These are phyloP conservation scores for Drosophila suzukii DNA, from an alignment of 1,140 invertebrate species.

Conservation along the genomic window DNA sequence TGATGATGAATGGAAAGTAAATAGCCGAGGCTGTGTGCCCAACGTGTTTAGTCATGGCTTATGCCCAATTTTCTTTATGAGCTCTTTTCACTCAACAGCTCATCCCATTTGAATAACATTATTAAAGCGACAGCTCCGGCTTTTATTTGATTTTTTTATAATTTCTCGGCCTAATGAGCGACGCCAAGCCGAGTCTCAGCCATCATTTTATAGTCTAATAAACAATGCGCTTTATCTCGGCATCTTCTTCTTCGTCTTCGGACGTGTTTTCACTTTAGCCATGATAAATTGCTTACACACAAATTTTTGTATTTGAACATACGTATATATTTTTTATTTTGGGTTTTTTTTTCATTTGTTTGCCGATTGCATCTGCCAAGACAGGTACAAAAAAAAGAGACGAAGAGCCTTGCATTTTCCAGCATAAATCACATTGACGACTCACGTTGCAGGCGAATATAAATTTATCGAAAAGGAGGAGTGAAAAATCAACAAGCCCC, in stretches of 20 bases:
- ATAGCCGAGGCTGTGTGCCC: conserved; percentile 24
- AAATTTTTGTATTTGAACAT: conserved; percentile 46
- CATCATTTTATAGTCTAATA: conserved; percentile 75
- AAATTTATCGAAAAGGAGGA: conserved; percentile 69
- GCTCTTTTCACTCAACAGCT: conserved; percentile 46
- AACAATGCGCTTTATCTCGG: conserved; percentile 61
- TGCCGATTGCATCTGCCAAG: conserved; percentile 64
- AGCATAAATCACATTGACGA: conserved; percentile 73
- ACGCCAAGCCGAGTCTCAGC: conserved; percentile 30
- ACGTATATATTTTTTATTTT: conserved; percentile 14
- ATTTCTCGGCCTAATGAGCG: conserved; percentile 65
- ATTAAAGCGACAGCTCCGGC: conserved; percentile 27
- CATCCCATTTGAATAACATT: conserved; percentile 61
- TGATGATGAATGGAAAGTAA: conserved; percentile 21
- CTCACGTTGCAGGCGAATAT: conserved; percentile 62
- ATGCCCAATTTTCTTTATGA: conserved; percentile 55
- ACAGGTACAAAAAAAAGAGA: conserved; percentile 23
- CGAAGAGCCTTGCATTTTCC: conserved; percentile 59
- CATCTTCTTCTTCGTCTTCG: conserved; percentile 20
- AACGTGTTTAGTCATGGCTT: conserved; percentile 58
- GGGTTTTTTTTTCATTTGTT: conserved; percentile 39
- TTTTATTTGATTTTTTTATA: conserved; percentile 60
- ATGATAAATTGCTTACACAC: conserved; percentile 74
- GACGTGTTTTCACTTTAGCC: conserved; percentile 72
- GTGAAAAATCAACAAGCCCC: conserved; percentile 47